Percentiles rank a stretch among this genome's conserved stretches.
phyloP scores from a whole-genome alignment of 2,113 vertebrate genomes.

The Pachycephala philippinensis region DNA sequence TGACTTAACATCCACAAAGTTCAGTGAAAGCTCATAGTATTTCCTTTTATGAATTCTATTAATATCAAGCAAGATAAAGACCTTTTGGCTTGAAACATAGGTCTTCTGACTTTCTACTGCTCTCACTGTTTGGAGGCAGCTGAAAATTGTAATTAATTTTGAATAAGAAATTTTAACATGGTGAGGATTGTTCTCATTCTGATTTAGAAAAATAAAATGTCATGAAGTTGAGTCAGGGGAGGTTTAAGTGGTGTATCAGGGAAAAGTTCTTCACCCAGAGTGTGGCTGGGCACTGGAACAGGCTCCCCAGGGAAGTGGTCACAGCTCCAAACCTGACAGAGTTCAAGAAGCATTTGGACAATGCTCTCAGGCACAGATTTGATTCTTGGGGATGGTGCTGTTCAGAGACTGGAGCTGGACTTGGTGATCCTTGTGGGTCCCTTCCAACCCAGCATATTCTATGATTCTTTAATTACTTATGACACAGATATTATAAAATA shows the following conservation, averaged over 20 bases:
- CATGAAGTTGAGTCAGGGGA: background rate
- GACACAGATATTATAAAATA: background rate
- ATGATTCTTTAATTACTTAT: background rate
- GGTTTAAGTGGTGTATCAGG: background rate
- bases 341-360: background rate
- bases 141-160: background rate
- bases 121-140: background rate
- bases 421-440: background rate
- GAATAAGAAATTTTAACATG: background rate
- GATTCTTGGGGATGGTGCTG: background rate
- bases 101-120: background rate
- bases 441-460: background rate
- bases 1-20: background rate
- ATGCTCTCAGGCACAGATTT: accelerated
- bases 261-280: background rate
- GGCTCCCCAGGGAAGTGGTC: background rate
- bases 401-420: background rate
- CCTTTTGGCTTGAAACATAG: background rate
- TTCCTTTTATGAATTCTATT: background rate
- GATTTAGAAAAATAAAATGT: background rate
- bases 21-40: background rate
- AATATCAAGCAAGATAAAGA: background rate
- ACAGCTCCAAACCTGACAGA: background rate
- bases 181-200: background rate
- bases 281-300: background rate